A percentile compares a stretch with the other conserved stretches of the same genome.
Conservation (phyloP, 2,888 invertebrate genomes). For the Augiades crinisus region DNA sequence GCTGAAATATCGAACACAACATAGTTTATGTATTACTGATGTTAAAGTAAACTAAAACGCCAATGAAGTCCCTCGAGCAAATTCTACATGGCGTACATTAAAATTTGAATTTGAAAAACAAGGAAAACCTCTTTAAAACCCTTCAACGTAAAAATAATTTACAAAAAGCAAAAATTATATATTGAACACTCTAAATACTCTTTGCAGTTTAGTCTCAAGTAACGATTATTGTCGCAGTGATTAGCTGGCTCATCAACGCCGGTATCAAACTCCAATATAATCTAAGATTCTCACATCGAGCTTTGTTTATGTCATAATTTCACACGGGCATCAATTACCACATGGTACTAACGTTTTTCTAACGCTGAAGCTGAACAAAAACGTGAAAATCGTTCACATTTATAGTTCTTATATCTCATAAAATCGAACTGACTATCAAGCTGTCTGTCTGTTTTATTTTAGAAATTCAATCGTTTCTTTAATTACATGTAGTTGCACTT, state of each 20-base stretch:
- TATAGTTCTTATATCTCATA: background rate
- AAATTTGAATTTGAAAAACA: no score
- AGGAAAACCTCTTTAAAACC: no score
- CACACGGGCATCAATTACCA: constrained; percentile 11
- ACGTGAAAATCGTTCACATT: background rate
- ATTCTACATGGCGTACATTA: no score
- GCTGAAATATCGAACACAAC: constrained; percentile 1
- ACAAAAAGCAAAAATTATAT: no score
- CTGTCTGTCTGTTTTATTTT: background rate
- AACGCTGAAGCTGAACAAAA: background rate
- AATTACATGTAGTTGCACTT: background rate
- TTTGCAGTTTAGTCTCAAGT: no score
- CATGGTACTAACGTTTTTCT: background rate
- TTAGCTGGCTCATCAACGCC: background rate
- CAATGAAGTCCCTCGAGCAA: no score
- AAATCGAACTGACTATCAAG: background rate
- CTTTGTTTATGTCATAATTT: constrained; percentile 14
- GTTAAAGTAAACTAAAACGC: no score
- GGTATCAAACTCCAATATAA: constrained; percentile 4
- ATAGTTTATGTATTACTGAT: constrained; percentile 4
- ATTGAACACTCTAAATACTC: no score
- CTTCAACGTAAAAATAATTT: no score
- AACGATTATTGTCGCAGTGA: no score
- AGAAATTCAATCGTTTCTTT: background rate
- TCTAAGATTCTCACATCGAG: constrained; percentile 6